Conservation (phyloP, 2,888 invertebrate genomes). For the Lasioglossum figueresi region DNA sequence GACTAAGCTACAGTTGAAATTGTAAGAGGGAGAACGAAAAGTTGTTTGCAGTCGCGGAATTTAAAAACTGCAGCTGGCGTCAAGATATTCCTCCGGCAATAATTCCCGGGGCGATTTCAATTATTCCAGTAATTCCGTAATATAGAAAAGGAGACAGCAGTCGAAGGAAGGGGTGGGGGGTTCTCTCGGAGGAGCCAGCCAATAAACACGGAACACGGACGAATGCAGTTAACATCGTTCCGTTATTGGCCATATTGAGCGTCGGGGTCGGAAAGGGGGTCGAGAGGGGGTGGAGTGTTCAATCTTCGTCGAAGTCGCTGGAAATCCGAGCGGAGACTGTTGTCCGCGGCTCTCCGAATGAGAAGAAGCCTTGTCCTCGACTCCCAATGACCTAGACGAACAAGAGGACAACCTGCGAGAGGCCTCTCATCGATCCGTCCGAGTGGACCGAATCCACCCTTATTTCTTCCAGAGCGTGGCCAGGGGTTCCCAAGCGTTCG, state of each 20-base stretch:
- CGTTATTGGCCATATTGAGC: slow-evolving; percentile 40
- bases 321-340: slow-evolving; percentile 44
- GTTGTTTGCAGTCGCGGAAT: background rate
- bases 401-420: slow-evolving; percentile 44
- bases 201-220: slow-evolving; percentile 25
- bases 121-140: slow-evolving; percentile 3
- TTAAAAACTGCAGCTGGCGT: background rate
- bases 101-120: background rate
- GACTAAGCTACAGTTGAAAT: background rate
- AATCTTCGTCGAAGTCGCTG: slow-evolving; percentile 50
- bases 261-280: slow-evolving; percentile 11
- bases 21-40: background rate
- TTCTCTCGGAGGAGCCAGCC: background rate
- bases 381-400: slow-evolving; percentile 57
- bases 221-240: slow-evolving; percentile 60
- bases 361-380: slow-evolving; percentile 45
- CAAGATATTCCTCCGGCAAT: background rate
- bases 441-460: slow-evolving; percentile 46
- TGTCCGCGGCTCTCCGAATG: slow-evolving; percentile 34
- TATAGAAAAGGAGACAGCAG: background rate
- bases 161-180: background rate
- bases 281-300: background rate
- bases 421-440: slow-evolving; percentile 53
- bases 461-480: slow-evolving; percentile 11
- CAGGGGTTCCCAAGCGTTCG: slow-evolving; percentile 33